Evolutionary conservation across 64 coral and sea anemone genomes (phyloP).

Genomic region (Porites lutea): DNA sequence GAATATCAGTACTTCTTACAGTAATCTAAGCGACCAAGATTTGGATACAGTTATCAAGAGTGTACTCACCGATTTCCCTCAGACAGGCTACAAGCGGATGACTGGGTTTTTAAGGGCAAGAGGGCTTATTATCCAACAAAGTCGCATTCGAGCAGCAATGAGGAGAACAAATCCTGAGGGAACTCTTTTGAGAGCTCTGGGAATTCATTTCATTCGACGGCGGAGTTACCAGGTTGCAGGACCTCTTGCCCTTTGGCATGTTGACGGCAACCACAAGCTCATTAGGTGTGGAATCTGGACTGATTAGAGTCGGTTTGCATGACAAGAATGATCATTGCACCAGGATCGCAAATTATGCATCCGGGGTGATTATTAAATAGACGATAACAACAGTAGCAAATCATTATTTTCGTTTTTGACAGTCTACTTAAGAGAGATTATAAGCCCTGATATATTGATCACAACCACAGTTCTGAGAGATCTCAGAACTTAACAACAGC

Average conservation of each 20-base stretch:
- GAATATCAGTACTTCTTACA: conserved; percentile 30
- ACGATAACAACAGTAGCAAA: too few relatives aligned
- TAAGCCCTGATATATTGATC: too few relatives aligned
- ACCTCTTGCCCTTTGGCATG: conserved; percentile 63
- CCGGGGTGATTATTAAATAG: too few relatives aligned
- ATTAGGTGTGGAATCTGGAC: conserved; percentile 41
- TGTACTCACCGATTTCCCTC: conserved; percentile 40
- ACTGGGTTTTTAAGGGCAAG: conserved; percentile 34
- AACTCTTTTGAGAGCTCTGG: conserved; percentile 52
- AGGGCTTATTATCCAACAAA: conserved; percentile 31
- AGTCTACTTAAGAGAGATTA: too few relatives aligned
- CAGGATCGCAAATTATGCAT: too few relatives aligned
- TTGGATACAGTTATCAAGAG: conserved; percentile 14
- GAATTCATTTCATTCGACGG: conserved; percentile 41
- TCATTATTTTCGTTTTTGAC: too few relatives aligned
- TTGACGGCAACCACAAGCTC: conserved; percentile 61
- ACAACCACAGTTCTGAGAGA: too few relatives aligned
- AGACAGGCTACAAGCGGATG: conserved; percentile 58
- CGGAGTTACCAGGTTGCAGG: conserved; percentile 51
- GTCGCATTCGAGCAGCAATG: conserved; percentile 42
- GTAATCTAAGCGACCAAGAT: conserved; percentile 22
- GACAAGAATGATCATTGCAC: too few relatives aligned
- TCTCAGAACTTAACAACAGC: too few relatives aligned
- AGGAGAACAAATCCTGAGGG: conserved; percentile 54
- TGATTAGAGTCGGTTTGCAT: too few relatives aligned